Percentiles rank a stretch among this genome's conserved stretches.
Conservation (phyloP, 2,888 invertebrate genomes). For the Lasioglossum calceatum region DNA sequence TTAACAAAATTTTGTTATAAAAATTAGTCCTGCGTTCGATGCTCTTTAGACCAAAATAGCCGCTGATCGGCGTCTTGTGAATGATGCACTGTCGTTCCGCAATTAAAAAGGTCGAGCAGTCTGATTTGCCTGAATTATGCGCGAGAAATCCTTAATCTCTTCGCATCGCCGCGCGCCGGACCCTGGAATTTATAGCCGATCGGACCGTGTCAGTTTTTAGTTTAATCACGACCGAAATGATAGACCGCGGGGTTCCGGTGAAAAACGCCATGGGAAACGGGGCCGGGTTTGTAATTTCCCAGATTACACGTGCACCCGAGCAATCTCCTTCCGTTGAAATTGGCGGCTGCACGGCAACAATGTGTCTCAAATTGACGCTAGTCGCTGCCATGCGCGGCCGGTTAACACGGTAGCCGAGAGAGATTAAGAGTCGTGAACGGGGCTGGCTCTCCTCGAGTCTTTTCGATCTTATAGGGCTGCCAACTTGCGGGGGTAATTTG, state of each 20-base stretch:
- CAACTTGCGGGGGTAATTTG: slow-evolving; percentile 14
- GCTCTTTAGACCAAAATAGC: not conserved
- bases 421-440: slow-evolving; percentile 24
- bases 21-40: no score
- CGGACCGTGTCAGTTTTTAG: slow-evolving; percentile 14
- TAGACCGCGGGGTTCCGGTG: not conserved
- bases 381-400: not conserved
- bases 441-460: not conserved
- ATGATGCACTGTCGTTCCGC: not conserved
- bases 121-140: not conserved
- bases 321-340: slow-evolving; percentile 17
- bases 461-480: slow-evolving; percentile 2
- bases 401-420: slow-evolving; percentile 4
- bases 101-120: not conserved
- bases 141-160: not conserved
- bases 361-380: slow-evolving; percentile 23
- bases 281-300: slow-evolving; percentile 15
- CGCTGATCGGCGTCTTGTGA: not conserved
- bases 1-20: not conserved
- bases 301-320: not conserved
- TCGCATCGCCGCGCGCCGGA: not conserved
- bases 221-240: slow-evolving; percentile 13
- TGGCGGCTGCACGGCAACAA: slow-evolving; percentile 14
- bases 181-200: not conserved
- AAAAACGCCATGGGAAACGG: slow-evolving; percentile 15